Base-by-base conservation (phyloP, 2,797 vertebrate species). In the Danio albolineatus region DNA sequence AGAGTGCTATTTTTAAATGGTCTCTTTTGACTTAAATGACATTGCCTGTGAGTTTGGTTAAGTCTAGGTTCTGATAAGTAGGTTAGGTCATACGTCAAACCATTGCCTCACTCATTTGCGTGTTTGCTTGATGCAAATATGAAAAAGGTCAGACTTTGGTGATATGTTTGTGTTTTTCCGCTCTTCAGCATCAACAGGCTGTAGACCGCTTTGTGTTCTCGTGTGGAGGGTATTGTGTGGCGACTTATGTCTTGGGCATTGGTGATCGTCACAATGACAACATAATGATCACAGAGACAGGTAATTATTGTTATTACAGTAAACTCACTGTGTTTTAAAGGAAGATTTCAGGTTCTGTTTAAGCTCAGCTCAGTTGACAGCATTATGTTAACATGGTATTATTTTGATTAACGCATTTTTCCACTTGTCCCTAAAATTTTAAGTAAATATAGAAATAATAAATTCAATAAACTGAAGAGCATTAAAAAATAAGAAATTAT, bases 221-320 rank as follows among this genome's bases (percentile, higher is more conserved):
- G 62, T 99, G 98, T 61, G 98, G 96, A 36, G 98, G 98, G 21
- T 99, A 99, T 91, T 99, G 98, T 16, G 98, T 99, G 82, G 98
- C 98, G 28, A 99, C 98, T 0, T 99, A 98, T 51, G 98, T 99
- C 72, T 95, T 99, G 86, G 98, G 98, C 16, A 99, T 99, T 38
- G 98, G 98, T 2, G 98, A 99, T 89, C 95, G 98, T 28, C 98
- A 99, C 90, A 99, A 99, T 2, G 98, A 99, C 92, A 99, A 99
- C 92, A 99, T 99, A 87, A 99, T 99, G 98, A 97, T 99, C 92
- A 99, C 98, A 16, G 98, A 98, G 86, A 94, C 96, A 70, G 98
- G 98, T 99, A 92, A 91, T 5, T 12, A 66, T 51, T 53, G 21
- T 6, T 44, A 36, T 43, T 19, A 79, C 48, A 36, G 4, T 4